A percentile compares a stretch with the other conserved stretches of the same genome.
Evolutionary conservation across 2,113 vertebrate genomes (phyloP).

Genomic region (Suricata suricatta): DNA sequence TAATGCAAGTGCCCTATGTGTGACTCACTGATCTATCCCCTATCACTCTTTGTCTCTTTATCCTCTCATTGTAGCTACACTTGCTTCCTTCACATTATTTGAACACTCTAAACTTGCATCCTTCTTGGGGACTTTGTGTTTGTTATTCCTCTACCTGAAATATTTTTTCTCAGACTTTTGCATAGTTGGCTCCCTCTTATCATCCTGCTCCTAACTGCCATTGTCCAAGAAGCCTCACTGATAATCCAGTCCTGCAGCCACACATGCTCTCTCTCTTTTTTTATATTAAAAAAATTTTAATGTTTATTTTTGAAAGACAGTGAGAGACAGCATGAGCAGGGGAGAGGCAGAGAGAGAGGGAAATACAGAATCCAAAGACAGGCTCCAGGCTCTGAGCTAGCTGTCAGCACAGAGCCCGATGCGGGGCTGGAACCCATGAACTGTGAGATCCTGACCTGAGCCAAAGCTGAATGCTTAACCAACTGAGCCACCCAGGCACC

Average conservation of each 20-base stretch:
- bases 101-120: not conserved
- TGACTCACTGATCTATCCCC: not conserved
- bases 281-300: not conserved
- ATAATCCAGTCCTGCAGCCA: not conserved
- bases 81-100: not conserved
- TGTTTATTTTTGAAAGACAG: too few relatives aligned
- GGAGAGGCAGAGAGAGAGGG: too few relatives aligned
- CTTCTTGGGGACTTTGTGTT: not conserved
- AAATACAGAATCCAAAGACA: too few relatives aligned
- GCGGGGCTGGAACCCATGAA: too few relatives aligned
- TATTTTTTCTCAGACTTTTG: not conserved
- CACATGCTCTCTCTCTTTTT: not conserved
- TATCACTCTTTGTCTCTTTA: not conserved
- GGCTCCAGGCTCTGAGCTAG: too few relatives aligned
- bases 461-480: too few relatives aligned
- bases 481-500: too few relatives aligned
- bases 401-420: too few relatives aligned
- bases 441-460: too few relatives aligned
- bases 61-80: not conserved
- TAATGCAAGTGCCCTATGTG: not conserved
- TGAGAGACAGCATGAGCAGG: too few relatives aligned
- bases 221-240: not conserved
- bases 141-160: not conserved
- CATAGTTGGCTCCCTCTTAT: not conserved
- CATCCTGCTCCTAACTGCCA: not conserved